phyloP scores from a whole-genome alignment of 2,113 vertebrate genomes.

The Castor canadensis region DNA sequence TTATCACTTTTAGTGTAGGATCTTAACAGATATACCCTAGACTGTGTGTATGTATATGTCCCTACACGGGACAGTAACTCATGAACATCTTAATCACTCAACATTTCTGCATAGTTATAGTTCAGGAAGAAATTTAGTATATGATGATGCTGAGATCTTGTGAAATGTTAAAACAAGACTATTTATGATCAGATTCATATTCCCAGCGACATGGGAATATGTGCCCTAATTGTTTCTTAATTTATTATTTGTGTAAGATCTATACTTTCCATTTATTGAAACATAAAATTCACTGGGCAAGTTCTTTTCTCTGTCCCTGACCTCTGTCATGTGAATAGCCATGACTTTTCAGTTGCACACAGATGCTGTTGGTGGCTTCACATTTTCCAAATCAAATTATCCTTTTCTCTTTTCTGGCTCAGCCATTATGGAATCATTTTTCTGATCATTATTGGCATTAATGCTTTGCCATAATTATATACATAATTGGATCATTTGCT shows the following conservation, averaged over 20 bases:
- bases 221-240: constrained; percentile 10
- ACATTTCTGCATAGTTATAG: neutral
- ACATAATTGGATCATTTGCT: constrained; percentile 71
- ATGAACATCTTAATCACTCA: neutral
- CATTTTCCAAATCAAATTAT: constrained; percentile 71
- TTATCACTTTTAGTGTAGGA: neutral
- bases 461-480: constrained; percentile 62
- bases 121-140: neutral
- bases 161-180: constrained; percentile 24
- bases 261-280: neutral
- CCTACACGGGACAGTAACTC: neutral
- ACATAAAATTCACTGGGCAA: neutral
- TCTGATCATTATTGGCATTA: constrained; percentile 69
- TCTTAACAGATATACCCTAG: neutral
- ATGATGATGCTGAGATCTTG: neutral
- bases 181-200: neutral
- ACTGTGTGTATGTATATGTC: neutral
- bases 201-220: neutral
- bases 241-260: neutral
- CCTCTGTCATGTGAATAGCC: constrained; percentile 6
- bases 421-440: constrained; percentile 62
- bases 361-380: constrained; percentile 39
- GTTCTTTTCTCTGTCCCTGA: neutral
- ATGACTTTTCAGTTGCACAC: constrained; percentile 33
- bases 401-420: constrained; percentile 47